phyloP scores from a whole-genome alignment of 2,113 vertebrate species.

The Gopherus flavomarginatus region DNA sequence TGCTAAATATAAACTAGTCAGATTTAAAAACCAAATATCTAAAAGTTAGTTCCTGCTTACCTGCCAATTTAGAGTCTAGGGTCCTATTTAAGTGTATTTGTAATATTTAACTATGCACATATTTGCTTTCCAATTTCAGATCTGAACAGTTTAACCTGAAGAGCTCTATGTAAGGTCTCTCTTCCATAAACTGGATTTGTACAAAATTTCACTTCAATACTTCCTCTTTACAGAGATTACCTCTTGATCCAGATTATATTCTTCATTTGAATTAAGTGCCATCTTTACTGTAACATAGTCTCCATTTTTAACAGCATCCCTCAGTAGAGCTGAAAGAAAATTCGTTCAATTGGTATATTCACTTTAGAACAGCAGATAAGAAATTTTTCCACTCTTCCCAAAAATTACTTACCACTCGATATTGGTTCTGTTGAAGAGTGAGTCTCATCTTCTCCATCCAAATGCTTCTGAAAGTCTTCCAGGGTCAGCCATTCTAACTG shows the following conservation, averaged over 20 bases:
- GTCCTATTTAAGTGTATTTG: background rate
- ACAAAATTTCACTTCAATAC: background rate
- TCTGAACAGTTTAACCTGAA: background rate
- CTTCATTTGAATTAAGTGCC: conserved; percentile 92
- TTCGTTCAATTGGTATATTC: background rate
- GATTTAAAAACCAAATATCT: background rate
- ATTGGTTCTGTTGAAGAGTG: conserved; percentile 78
- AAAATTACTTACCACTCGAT: conserved; percentile 86
- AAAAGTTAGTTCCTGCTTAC: background rate
- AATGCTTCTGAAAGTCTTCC: conserved; percentile 96
- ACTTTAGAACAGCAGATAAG: background rate
- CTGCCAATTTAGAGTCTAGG: background rate
- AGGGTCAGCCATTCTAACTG: conserved; percentile 96
- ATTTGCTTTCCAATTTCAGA: background rate
- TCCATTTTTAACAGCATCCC: conserved; percentile 95
- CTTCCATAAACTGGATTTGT: background rate
- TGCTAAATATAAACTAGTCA: background rate
- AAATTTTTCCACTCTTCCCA: background rate
- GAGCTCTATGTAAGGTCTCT: background rate
- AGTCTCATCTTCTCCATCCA: conserved; percentile 92
- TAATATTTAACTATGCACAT: background rate
- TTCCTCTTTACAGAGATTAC: conserved; percentile 69
- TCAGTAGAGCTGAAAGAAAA: conserved; percentile 85
- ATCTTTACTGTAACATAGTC: conserved; percentile 94
- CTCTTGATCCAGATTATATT: conserved; percentile 97